These are phyloP conservation scores for Cyclophora albipunctata DNA, from an alignment of 2,888 invertebrate genomes.

Conservation along the genomic window DNA sequence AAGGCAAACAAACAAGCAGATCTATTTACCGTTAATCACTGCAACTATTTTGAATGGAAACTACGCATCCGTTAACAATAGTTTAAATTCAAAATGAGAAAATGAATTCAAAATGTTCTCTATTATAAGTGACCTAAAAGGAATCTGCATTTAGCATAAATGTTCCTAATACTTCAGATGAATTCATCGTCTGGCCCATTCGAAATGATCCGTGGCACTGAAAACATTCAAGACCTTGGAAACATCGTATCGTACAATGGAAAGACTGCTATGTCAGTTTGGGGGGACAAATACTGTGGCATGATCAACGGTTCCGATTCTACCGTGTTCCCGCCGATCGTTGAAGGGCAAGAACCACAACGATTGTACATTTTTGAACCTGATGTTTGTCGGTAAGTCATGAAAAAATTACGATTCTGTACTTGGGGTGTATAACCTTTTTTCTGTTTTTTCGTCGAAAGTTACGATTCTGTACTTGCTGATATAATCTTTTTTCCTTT, in stretches of 20 bases:
- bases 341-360: constrained; percentile 40
- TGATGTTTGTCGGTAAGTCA: constrained; percentile 73
- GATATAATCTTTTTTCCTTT: neutral
- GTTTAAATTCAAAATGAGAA: too few species aligned
- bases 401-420: neutral
- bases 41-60: neutral
- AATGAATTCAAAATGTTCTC: too few species aligned
- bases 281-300: constrained; percentile 65
- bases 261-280: constrained; percentile 40
- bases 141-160: too few species aligned
- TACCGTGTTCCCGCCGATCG: constrained; percentile 69
- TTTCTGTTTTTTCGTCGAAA: too few species aligned
- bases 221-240: constrained; percentile 64
- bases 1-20: too few species aligned
- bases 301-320: constrained; percentile 73
- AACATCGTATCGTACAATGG: constrained; percentile 63
- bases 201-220: constrained; percentile 69
- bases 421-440: too few species aligned
- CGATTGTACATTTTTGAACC: constrained; percentile 67
- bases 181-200: constrained; percentile 74
- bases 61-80: too few species aligned
- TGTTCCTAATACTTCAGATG: constrained; percentile 42
- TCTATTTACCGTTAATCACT: too few species aligned
- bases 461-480: neutral
- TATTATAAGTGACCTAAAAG: too few species aligned